Percentiles rank a stretch among this genome's conserved stretches.
Conservation (phyloP, 2,113 vertebrate genomes). For the Athene noctua region DNA sequence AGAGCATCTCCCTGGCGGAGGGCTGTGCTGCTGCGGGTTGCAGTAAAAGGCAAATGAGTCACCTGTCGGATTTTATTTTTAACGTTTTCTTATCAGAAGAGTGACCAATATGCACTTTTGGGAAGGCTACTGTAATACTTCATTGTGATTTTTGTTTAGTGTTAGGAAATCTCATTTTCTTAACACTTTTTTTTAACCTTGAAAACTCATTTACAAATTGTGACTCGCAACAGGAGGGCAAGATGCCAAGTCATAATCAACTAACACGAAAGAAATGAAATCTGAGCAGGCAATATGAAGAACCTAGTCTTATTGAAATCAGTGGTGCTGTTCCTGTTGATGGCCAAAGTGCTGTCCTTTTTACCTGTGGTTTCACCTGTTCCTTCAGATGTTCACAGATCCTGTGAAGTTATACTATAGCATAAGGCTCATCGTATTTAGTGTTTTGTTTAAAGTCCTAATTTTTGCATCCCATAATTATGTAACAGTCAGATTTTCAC, state of each 20-base stretch:
- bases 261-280: neutral
- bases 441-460: neutral
- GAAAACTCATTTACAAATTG: neutral
- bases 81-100: neutral
- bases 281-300: neutral
- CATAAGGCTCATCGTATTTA: neutral
- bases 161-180: neutral
- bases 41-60: neutral
- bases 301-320: neutral
- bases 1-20: neutral
- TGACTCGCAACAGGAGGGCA: neutral
- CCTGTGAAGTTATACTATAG: neutral
- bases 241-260: neutral
- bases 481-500: neutral
- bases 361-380: neutral
- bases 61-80: neutral
- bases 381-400: neutral
- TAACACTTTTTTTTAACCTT: slow-evolving; percentile 5
- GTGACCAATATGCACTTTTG: neutral
- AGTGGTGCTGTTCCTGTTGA: neutral
- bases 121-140: neutral
- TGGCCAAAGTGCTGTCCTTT: neutral
- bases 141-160: neutral
- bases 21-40: neutral
- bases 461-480: neutral